Evolutionary conservation across 2,888 invertebrate species (phyloP).

Genomic region (Scelioninae gen. 2): DNA sequence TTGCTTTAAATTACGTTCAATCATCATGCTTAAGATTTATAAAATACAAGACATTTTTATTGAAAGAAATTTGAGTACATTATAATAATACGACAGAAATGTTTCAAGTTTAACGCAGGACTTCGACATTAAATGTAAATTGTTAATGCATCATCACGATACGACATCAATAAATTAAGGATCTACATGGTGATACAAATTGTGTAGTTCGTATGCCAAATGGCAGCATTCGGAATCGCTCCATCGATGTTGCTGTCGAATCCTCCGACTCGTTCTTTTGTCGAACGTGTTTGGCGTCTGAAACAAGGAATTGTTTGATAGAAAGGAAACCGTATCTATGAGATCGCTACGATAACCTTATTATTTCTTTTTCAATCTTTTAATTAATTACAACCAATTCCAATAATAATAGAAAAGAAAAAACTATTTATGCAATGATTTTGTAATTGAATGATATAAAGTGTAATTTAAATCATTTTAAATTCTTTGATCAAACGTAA

Average conservation of each 20-base stretch:
- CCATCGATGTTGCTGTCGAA: slow-evolving; percentile 71
- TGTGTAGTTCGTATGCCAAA: slow-evolving; percentile 71
- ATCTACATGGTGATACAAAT: slow-evolving; percentile 65
- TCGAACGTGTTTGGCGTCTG: slow-evolving; percentile 39
- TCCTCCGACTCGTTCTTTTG: slow-evolving; percentile 27
- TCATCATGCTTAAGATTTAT: not conserved
- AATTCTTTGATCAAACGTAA: too few relatives aligned
- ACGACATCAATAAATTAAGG: slow-evolving; percentile 57
- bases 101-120: slow-evolving; percentile 6
- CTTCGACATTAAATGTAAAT: not conserved
- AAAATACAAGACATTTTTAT: not conserved
- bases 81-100: slow-evolving; percentile 14
- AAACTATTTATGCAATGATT: too few relatives aligned
- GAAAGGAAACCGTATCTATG: not conserved
- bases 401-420: too few relatives aligned
- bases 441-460: too few relatives aligned
- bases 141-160: slow-evolving; percentile 4
- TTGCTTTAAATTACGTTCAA: too few relatives aligned
- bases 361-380: too few relatives aligned
- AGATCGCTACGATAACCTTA: too few relatives aligned
- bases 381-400: too few relatives aligned
- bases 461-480: too few relatives aligned
- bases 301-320: slow-evolving; percentile 16
- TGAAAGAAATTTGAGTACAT: not conserved
- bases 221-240: slow-evolving; percentile 73